Base-by-base conservation (phyloP, 2,113 vertebrate genomes). In the Platycercus adscitus region DNA sequence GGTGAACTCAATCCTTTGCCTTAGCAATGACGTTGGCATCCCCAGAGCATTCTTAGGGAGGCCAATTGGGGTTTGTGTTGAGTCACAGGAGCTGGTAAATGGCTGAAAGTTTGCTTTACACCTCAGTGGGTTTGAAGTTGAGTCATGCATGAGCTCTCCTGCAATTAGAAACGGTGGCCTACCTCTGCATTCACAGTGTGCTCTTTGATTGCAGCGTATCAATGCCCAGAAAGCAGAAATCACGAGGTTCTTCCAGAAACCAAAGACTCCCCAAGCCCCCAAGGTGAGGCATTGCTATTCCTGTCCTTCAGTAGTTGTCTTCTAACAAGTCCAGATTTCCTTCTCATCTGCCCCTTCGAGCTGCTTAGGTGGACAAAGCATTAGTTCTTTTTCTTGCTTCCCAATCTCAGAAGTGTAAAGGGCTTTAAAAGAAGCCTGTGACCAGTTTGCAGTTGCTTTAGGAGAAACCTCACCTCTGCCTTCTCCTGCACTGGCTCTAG, bases 171-270 rank as follows among this genome's bases (percentile, higher is more conserved):
- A 18, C 44, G 25, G 31, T 64, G 35, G 37, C n/a, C 56, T 26
- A 0, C 3, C 49, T 39, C 52, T 26, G 49, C n/a, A 35, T 2
- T 69, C 21, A 15, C 69, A 16, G 2, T 43, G 44, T 82, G 52
- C 16, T 1, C 87, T 83, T 91, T 55, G 15, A 10, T 97, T 96
- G 10, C 93, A 99, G 99, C 98, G 99, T 31, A 96, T 99, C 39
- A 99, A 99, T 97, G 99, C 99, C 10, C 99, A 99, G 97, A 99
- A 99, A 87, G 99, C 99, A 3, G 99, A 99, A 96, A 99, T 99
- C 75, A 99, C 99, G 0, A 98, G 99, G 63, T 99, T 99, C 98
- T 98, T 99, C 60, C 99, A 99, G 97, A 99, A 99, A 96, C 94
- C 99, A 94, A 99, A 99, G 97, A 98, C 98, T 53, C 99, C 98